Percentiles rank a stretch among this genome's conserved stretches.
These are phyloP conservation scores for Ophthalmolycus amberensis DNA, from an alignment of 2,113 vertebrate genomes.

Conservation along the genomic window DNA sequence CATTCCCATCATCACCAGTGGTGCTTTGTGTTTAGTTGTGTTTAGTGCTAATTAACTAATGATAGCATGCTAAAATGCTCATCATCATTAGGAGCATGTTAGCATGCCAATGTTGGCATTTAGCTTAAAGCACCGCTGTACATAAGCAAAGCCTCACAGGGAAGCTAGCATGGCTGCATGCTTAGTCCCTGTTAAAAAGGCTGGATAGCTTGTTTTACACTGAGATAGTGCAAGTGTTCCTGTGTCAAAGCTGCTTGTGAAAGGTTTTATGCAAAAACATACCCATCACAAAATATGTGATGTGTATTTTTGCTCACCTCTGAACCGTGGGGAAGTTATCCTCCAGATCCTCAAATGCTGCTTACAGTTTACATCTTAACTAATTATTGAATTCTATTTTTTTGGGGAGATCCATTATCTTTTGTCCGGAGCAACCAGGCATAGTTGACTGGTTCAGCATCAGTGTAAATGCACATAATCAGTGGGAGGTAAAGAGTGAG, in stretches of 20 bases:
- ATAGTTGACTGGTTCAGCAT: constrained; percentile 1
- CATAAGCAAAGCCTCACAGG: too few species aligned
- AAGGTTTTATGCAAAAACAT: background rate
- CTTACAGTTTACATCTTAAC: background rate
- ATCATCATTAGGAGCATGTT: background rate
- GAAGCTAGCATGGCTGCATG: background rate
- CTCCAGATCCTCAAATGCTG: background rate
- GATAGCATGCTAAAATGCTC: background rate
- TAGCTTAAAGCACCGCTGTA: background rate
- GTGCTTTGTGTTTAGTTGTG: background rate
- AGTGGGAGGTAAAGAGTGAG: background rate
- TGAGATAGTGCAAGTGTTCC: background rate
- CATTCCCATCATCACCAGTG: background rate
- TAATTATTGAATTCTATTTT: background rate
- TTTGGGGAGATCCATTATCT: constrained; percentile 1
- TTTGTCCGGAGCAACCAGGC: background rate
- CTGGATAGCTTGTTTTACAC: background rate
- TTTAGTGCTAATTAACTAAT: background rate
- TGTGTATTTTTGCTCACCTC: background rate
- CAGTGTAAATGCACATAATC: background rate
- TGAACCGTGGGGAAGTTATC: background rate
- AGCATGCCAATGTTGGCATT: background rate
- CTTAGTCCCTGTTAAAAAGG: background rate
- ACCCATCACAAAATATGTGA: background rate
- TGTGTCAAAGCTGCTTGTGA: background rate